Evolutionary conservation across 2,113 vertebrate genomes (phyloP).

Genomic region (Corythoichthys haematopterus): DNA sequence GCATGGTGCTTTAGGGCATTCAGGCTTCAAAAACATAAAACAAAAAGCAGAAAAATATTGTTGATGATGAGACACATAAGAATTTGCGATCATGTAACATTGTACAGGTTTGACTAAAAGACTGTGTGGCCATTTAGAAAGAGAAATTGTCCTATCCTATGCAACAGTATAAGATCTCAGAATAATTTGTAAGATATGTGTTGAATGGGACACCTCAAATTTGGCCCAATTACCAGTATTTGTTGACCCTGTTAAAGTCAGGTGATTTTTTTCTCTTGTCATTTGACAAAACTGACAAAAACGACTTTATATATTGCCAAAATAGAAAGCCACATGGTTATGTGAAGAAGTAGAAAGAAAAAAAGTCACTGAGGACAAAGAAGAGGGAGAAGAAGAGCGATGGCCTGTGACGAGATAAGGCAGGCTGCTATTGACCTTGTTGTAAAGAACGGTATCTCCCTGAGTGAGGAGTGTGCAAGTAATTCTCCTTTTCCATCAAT

Average conservation of each 20-base stretch:
- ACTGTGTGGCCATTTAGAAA: too few species aligned
- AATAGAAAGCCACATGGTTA: background rate
- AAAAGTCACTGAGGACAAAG: background rate
- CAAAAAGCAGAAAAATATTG: background rate
- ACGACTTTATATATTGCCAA: background rate
- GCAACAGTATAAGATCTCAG: background rate
- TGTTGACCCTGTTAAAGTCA: background rate
- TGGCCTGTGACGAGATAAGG: conserved; percentile 3
- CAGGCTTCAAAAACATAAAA: background rate
- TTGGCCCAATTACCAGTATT: background rate
- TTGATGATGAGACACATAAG: too few species aligned
- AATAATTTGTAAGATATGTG: background rate
- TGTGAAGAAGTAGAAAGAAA: background rate
- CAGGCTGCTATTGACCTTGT: background rate
- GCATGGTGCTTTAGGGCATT: background rate
- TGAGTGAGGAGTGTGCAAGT: background rate
- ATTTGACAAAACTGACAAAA: background rate
- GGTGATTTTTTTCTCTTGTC: background rate
- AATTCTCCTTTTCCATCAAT: background rate
- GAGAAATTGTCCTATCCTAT: background rate
- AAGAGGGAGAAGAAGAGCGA: background rate
- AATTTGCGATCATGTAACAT: too few species aligned
- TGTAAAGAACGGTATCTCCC: conserved; percentile 4
- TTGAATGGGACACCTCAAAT: too few species aligned
- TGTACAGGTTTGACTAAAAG: too few species aligned